phyloP scores from a whole-genome alignment of 2,113 vertebrate genomes.

The Tympanuchus pallidicinctus region DNA sequence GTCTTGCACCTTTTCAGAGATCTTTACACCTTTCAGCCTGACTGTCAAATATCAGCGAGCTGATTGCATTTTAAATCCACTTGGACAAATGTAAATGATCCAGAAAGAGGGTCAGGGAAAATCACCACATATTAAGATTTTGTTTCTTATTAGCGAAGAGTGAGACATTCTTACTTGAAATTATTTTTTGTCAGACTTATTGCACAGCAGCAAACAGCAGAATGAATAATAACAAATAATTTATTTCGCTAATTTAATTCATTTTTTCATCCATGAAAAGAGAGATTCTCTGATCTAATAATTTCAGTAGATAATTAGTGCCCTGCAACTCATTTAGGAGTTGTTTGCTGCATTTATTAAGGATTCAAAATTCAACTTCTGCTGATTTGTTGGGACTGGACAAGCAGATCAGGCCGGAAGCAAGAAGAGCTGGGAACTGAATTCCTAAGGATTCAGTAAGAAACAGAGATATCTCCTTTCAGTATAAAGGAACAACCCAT shows the following conservation, averaged over 20 bases:
- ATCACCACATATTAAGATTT: conserved; percentile 4
- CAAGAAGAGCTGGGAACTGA: fast-evolving
- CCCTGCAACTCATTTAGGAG: background rate
- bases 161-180: background rate
- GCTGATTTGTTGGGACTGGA: background rate
- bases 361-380: background rate
- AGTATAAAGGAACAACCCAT: background rate
- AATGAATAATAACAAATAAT: conserved; percentile 14
- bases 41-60: conserved; percentile 56
- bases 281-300: conserved; percentile 6
- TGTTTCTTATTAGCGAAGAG: background rate
- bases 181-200: background rate
- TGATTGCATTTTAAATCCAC: conserved; percentile 51
- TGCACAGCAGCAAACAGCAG: background rate
- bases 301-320: conserved; percentile 7
- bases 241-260: conserved; percentile 19
- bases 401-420: conserved; percentile 7
- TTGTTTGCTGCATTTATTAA: background rate
- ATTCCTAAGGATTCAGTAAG: background rate
- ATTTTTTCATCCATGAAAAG: conserved; percentile 14
- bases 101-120: conserved; percentile 1
- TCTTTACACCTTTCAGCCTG: conserved; percentile 62
- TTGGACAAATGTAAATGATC: conserved; percentile 47
- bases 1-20: conserved; percentile 65
- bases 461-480: background rate